These are phyloP conservation scores for Scylla paramamosain DNA, from an alignment of 1,140 invertebrate species.

Conservation along the genomic window DNA sequence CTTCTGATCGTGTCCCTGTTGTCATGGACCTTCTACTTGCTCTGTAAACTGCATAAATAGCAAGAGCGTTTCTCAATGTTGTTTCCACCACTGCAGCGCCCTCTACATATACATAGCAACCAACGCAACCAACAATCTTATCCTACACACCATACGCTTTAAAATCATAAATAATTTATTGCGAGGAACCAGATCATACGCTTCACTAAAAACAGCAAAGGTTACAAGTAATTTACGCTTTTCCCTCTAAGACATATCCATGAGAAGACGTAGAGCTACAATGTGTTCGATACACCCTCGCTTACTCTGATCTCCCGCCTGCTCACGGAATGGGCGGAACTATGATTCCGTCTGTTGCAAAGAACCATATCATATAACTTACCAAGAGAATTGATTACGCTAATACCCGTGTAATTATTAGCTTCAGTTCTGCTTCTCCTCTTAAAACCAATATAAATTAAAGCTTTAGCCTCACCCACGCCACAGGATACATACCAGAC, in stretches of 20 bases:
- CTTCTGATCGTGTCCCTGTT: too few species aligned
- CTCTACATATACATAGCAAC: too few species aligned
- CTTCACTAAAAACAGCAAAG: slow-evolving; percentile 38
- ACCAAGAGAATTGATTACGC: not conserved
- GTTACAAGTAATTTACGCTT: slow-evolving; percentile 17
- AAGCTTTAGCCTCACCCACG: not conserved
- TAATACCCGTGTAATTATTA: not conserved
- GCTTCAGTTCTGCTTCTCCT: not conserved
- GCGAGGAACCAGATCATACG: not conserved
- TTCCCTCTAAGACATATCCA: not conserved
- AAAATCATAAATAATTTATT: slow-evolving; percentile 15
- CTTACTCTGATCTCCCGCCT: not conserved
- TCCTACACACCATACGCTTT: slow-evolving; percentile 1
- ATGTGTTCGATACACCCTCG: not conserved
- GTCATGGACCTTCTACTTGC: too few species aligned
- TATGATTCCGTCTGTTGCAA: not conserved
- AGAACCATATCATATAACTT: slow-evolving; percentile 21
- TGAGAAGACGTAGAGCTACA: slow-evolving; percentile 21
- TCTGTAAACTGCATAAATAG: too few species aligned
- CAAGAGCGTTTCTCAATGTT: too few species aligned
- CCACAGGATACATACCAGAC: not conserved
- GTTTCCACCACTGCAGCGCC: too few species aligned
- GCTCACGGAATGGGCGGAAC: slow-evolving; percentile 32
- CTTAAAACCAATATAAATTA: not conserved
- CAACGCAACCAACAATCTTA: not conserved